Base-by-base conservation (phyloP, 1,140 invertebrate species). In the Zaprionus tsacasi region DNA sequence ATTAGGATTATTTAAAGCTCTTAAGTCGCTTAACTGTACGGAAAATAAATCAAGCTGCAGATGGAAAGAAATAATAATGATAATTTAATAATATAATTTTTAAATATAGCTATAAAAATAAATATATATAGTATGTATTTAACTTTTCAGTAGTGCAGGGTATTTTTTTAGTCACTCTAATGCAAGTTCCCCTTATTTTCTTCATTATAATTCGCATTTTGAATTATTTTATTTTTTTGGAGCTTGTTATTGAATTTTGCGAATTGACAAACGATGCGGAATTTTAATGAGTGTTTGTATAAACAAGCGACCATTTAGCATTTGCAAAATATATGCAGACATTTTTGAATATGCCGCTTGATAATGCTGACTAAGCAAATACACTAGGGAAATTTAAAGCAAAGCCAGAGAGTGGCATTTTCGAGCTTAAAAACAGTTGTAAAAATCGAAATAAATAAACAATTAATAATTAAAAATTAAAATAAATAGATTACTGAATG, bases 201-300 rank as follows among this genome's bases (percentile, higher is more conserved):
- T 25, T 50, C 17, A 25, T 21, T 25, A 12, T 25, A 50, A 25
- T 25, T 50, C 21, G 45, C 12, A 52, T 54, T 55, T 59, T n/a
- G 15, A n/a, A 27, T 36, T 35, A 45, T n/a, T 60, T 35, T 10
- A 21, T 21, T 21, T 21, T 21, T 30, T 30, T 30, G 40, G 0
- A 68, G 30, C 40, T 71, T 57, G 40, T 65, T 71, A 71, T 68
- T 45, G 48, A 73, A 68, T 54, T 58, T 59, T 30, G 40, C 43
- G 59, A 25, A 43, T 33, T 66, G 55, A 72, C 36, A 50, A 66
- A 72, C 55, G 55, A 12, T 54, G 35, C 10, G 48, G 21, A 61
- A 61, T 48, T 48, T 50, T 4, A 67, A 72, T 15, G n/a, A 45
- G 40, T 67, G 13, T 30, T 21, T 50, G 56, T n/a, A 68, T 66